These are phyloP conservation scores for Ommatoiulus sabulosus DNA, from an alignment of 2,888 invertebrate species.

Conservation along the genomic window DNA sequence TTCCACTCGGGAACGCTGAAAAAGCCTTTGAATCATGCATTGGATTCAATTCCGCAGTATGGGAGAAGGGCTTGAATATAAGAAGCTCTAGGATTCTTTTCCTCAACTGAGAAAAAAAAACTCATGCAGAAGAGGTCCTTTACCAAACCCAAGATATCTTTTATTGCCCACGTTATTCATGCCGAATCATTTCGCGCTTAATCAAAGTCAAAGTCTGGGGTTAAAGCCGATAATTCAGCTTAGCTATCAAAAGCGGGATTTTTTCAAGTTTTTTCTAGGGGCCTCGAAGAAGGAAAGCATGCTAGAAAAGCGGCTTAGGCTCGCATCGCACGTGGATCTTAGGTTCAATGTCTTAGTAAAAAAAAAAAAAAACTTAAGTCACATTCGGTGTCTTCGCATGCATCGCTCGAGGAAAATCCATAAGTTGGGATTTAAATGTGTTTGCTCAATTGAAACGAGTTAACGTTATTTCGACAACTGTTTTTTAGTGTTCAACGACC, in stretches of 20 bases:
- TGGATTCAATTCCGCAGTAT: too few species aligned
- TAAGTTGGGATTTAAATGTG: background rate
- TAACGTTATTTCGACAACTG: background rate
- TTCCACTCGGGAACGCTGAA: too few species aligned
- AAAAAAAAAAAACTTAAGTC: background rate
- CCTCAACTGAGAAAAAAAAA: too few species aligned
- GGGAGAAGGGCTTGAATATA: too few species aligned
- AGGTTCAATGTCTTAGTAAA: background rate
- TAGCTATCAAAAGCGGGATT: too few species aligned
- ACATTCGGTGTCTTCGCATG: background rate
- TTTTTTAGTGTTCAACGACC: background rate
- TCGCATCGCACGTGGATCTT: background rate
- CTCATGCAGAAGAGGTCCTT: too few species aligned
- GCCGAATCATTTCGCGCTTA: background rate
- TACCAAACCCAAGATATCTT: too few species aligned
- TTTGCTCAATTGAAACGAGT: conserved; percentile 11
- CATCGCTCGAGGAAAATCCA: background rate
- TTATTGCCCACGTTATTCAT: too few species aligned
- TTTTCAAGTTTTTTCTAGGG: too few species aligned
- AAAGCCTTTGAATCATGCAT: too few species aligned
- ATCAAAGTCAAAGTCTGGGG: background rate
- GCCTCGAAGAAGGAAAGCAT: too few species aligned
- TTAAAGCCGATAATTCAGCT: background rate
- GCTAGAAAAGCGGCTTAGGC: background rate
- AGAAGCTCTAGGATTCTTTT: too few species aligned